A percentile compares a stretch with the other conserved stretches of the same genome.
These are phyloP conservation scores for Drosophila ustulata DNA, from an alignment of 2,888 invertebrate species.

Conservation along the genomic window DNA sequence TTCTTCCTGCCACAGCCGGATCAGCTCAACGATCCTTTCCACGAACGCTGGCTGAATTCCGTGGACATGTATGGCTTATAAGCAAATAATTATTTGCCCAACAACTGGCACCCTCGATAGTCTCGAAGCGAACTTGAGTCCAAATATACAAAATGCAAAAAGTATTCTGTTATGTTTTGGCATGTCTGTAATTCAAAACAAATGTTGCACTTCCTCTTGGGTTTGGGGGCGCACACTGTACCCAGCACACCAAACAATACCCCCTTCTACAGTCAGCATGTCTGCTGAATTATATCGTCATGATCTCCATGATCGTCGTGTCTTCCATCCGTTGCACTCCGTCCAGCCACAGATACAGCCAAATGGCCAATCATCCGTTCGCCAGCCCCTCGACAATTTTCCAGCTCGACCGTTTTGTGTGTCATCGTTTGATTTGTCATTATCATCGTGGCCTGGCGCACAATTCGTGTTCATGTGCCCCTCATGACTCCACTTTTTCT, in stretches of 20 bases:
- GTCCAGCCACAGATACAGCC: conserved; percentile 34
- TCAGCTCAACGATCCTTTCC: conserved; percentile 30
- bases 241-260: background rate
- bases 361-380: conserved; percentile 73
- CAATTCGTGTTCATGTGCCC: conserved; percentile 65
- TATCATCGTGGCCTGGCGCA: conserved; percentile 73
- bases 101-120: conserved; percentile 48
- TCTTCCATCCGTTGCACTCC: conserved; percentile 43
- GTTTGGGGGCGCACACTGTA: conserved; percentile 9
- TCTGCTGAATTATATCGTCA: conserved; percentile 25
- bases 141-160: conserved; percentile 34
- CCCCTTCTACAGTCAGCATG: background rate
- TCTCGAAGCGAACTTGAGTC: conserved; percentile 16
- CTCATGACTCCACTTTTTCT: conserved; percentile 30
- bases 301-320: conserved; percentile 37
- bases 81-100: conserved; percentile 71
- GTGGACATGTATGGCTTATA: conserved; percentile 60
- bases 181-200: conserved; percentile 66
- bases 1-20: conserved; percentile 20
- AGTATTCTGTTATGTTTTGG: conserved; percentile 39
- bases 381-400: conserved; percentile 64
- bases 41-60: conserved; percentile 48
- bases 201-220: conserved; percentile 74
- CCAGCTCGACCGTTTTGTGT: conserved; percentile 80
- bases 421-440: conserved; percentile 83